Evolutionary conservation across 1,140 invertebrate genomes (phyloP).

Genomic region (Brachionus sp.): DNA sequence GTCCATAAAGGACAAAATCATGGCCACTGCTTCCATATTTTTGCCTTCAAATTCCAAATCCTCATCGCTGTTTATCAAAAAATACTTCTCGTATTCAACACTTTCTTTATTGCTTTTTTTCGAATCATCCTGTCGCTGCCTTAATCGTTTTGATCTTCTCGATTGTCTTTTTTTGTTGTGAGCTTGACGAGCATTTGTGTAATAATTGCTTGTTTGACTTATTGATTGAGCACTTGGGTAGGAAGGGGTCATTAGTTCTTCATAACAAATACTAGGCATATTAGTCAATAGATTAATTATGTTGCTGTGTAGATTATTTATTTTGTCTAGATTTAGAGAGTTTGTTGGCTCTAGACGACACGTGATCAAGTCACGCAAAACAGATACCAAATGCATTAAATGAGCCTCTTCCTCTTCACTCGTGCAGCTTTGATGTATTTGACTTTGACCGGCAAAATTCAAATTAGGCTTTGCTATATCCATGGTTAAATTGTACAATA

Average conservation of each 20-base stretch:
- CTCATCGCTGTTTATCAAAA: slow-evolving; percentile 48
- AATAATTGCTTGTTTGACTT: slow-evolving; percentile 46
- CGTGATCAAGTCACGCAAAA: slow-evolving; percentile 70
- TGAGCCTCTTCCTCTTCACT: slow-evolving; percentile 69
- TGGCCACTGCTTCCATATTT: slow-evolving; percentile 69
- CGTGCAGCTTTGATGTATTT: slow-evolving; percentile 57
- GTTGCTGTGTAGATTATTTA: slow-evolving; percentile 59
- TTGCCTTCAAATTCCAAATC: slow-evolving; percentile 65
- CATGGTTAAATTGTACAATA: slow-evolving; percentile 80
- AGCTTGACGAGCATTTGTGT: not conserved
- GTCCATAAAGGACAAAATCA: slow-evolving; percentile 67
- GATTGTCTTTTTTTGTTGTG: slow-evolving; percentile 27
- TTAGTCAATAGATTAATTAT: slow-evolving; percentile 65
- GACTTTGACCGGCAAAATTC: not conserved
- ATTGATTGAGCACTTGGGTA: slow-evolving; percentile 48
- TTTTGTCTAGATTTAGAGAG: slow-evolving; percentile 70
- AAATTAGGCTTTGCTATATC: slow-evolving; percentile 57
- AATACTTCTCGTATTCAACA: not conserved
- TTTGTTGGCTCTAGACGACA: slow-evolving; percentile 65
- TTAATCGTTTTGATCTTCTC: not conserved
- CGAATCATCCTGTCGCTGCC: slow-evolving; percentile 50
- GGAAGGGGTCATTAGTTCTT: slow-evolving; percentile 62
- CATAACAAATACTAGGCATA: slow-evolving; percentile 63
- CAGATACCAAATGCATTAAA: slow-evolving; percentile 69
- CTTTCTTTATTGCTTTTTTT: slow-evolving; percentile 48